Evolutionary conservation across 2,113 vertebrate species (phyloP), one percentile per base, ranked within the genome.

Genomic region (Saccopteryx leptura): DNA sequence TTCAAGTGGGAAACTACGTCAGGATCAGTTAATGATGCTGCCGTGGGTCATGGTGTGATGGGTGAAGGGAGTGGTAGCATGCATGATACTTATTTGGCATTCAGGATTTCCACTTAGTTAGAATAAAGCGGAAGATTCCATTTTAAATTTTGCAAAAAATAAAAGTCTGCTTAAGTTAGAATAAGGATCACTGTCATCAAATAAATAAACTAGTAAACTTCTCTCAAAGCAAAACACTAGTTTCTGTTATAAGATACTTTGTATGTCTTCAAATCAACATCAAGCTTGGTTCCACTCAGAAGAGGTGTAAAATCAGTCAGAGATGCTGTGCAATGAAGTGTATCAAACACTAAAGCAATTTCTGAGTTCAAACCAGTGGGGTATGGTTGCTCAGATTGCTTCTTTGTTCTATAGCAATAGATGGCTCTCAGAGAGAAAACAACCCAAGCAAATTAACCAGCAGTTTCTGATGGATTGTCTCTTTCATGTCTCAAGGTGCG

Each of bases 141-240:
- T 76, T 60, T 48, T 78, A n/a, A 76, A 80, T 78, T 93, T 68
- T 93, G 14, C 65, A 89, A 91, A 91, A 50, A 61, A 76, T 31
- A 39, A 63, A 91, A 80, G 14, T 63, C 31, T 56, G 33, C 8
- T 89, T 95, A 31, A 54, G n/a, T 84, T 33, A 74, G 54, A 90
- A 72, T 69, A 81, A 81, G 95, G 21, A 46, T 86, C 21, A 50
- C 31, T 93, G 7, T 63, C 87, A 74, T 96, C 54, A 80, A 66
- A 81, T 8, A 52, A 63, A 66, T 71, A 17, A 91, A 56, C 75
- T 65, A 71, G 46, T 65, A 46, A 83, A 52, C 24, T 28, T 18
- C 6, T 76, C 39, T 75, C 33, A 26, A 4, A 60, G 65, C 56
- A 54, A 33, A 52, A 87, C 46, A 58, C 50, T 54, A 88, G 66